Conservation (phyloP, 1,140 invertebrate species). For the Tetraneura akinire region DNA sequence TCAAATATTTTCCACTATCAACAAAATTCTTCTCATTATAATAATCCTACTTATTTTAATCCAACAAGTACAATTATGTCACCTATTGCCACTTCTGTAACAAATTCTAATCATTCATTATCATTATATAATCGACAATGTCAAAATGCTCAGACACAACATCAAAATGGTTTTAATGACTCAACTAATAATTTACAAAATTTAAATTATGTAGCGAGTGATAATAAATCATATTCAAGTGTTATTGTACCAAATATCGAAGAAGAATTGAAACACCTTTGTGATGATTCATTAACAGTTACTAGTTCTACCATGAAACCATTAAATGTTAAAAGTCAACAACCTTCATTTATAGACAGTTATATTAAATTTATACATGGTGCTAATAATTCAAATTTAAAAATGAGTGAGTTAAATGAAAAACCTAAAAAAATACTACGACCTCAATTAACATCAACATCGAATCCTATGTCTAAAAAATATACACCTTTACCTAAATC, state of each 20-base stretch:
- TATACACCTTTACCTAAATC: constrained; percentile 10
- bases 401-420: not conserved
- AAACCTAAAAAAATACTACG: not conserved
- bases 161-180: constrained; percentile 7
- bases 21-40: constrained; percentile 1
- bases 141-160: not conserved
- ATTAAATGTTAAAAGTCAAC: not conserved
- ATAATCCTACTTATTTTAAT: constrained; percentile 25
- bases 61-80: not conserved
- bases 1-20: not conserved
- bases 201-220: not conserved
- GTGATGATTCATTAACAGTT: constrained; percentile 53
- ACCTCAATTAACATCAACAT: not conserved
- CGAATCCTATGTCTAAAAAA: constrained; percentile 17
- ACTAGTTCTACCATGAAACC: not conserved
- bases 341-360: constrained; percentile 75
- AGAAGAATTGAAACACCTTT: constrained; percentile 78
- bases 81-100: not conserved
- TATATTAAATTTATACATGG: constrained; percentile 83
- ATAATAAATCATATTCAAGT: constrained; percentile 59
- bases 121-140: not conserved
- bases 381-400: constrained; percentile 55
- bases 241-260: constrained; percentile 83
- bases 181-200: not conserved
- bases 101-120: not conserved